Percentiles rank a stretch among this genome's conserved stretches.
Evolutionary conservation across 2,888 invertebrate genomes (phyloP).

Genomic region (Nomada flava): DNA sequence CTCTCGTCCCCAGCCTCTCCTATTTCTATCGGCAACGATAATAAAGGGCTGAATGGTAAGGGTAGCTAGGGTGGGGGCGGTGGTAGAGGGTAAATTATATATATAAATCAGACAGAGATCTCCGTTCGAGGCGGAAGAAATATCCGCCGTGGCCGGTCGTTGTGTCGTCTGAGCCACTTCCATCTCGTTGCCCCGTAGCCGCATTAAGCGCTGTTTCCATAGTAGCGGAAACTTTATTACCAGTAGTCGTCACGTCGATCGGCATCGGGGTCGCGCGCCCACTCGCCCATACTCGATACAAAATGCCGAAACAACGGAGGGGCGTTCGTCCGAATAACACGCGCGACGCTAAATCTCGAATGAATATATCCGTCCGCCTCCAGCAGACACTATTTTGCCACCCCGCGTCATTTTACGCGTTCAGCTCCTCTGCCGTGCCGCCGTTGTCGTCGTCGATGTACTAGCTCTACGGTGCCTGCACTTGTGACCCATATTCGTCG

Average conservation of each 20-base stretch:
- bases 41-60: background rate
- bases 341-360: slow-evolving; percentile 44
- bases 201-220: slow-evolving; percentile 75
- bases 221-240: slow-evolving; percentile 73
- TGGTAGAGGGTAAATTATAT: background rate
- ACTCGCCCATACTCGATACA: slow-evolving; percentile 28
- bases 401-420: slow-evolving; percentile 35
- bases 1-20: background rate
- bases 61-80: background rate
- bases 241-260: slow-evolving; percentile 53
- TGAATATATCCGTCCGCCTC: slow-evolving; percentile 27
- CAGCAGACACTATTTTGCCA: background rate
- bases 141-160: slow-evolving; percentile 29
- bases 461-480: slow-evolving; percentile 6
- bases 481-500: slow-evolving; percentile 32
- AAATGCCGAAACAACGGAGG: slow-evolving; percentile 3
- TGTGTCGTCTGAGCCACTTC: slow-evolving; percentile 32
- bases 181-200: slow-evolving; percentile 55
- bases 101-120: slow-evolving; percentile 37
- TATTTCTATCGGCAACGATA: background rate
- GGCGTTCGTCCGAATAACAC: slow-evolving; percentile 6
- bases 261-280: slow-evolving; percentile 20
- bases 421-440: background rate
- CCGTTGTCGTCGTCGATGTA: slow-evolving; percentile 19
- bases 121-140: slow-evolving; percentile 44